Percentiles rank a stretch among this genome's conserved stretches.
phyloP scores from a whole-genome alignment of 1,140 invertebrate genomes.

The Drosophila tropicalis region DNA sequence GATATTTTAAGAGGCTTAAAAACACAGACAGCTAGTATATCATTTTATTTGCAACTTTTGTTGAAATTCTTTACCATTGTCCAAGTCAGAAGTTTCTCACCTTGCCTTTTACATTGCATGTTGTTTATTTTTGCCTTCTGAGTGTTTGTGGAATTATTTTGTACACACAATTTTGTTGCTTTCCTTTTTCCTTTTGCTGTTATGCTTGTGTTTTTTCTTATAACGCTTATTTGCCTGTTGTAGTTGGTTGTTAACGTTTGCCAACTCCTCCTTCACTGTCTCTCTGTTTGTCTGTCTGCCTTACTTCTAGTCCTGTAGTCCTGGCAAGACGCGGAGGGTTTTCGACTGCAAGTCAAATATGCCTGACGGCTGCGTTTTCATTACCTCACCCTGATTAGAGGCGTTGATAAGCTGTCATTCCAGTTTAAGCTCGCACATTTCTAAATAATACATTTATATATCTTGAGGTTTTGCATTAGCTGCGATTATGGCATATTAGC shows the following conservation, averaged over 20 bases:
- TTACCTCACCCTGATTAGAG: slow-evolving; percentile 68
- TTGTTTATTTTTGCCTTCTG: slow-evolving; percentile 73
- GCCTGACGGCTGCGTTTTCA: slow-evolving; percentile 32
- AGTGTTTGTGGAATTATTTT: slow-evolving; percentile 69
- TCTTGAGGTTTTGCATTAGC: slow-evolving; percentile 54
- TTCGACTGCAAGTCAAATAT: slow-evolving; percentile 47
- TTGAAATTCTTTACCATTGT: slow-evolving; percentile 40
- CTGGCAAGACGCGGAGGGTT: background rate
- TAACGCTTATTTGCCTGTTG: slow-evolving; percentile 56
- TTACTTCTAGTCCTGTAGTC: no score
- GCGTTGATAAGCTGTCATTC: slow-evolving; percentile 61
- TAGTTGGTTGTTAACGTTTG: slow-evolving; percentile 32
- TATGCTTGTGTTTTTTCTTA: slow-evolving; percentile 43
- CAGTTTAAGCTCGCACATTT: slow-evolving; percentile 31
- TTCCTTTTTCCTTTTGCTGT: slow-evolving; percentile 28
- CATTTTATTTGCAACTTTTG: background rate
- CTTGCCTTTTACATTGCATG: slow-evolving; percentile 41
- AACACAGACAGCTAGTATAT: background rate
- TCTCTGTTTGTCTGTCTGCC: no score
- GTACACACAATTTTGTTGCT: slow-evolving; percentile 66
- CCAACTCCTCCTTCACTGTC: background rate
- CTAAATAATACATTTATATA: slow-evolving; percentile 65
- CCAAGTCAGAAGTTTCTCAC: slow-evolving; percentile 35
- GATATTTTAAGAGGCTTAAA: no score
- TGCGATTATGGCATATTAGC: slow-evolving; percentile 49